Evolutionary conservation across 2,888 invertebrate genomes (phyloP).

Genomic region (Scaptomyza cyrtandrae): DNA sequence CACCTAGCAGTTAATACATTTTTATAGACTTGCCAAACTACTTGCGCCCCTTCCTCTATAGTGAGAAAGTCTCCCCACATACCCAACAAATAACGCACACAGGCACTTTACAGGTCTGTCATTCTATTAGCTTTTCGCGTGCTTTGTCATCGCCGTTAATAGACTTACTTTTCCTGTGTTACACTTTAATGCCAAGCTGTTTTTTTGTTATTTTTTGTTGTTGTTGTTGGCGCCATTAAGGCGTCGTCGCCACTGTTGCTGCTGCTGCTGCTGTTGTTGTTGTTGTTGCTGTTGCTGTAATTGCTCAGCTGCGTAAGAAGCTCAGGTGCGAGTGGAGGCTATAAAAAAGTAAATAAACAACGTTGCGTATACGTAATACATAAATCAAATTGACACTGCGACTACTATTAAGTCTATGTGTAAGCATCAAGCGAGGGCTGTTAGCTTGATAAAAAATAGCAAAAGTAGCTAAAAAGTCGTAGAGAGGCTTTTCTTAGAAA

Average conservation of each 20-base stretch:
- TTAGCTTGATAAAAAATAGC: not conserved
- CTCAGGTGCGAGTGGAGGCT: constrained; percentile 59
- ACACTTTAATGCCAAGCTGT: constrained; percentile 28
- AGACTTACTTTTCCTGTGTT: constrained; percentile 71
- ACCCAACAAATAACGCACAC: not conserved
- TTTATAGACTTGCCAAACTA: constrained; percentile 77
- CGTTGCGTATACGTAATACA: constrained; percentile 64
- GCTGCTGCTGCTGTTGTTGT: constrained; percentile 51
- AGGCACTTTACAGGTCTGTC: constrained; percentile 59
- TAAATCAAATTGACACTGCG: constrained; percentile 48
- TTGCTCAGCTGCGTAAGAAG: constrained; percentile 62
- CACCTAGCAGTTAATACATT: constrained; percentile 74
- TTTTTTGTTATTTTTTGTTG: constrained; percentile 9
- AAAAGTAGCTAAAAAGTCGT: not conserved
- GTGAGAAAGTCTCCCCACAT: not conserved
- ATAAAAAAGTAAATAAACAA: constrained; percentile 58
- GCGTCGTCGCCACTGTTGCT: constrained; percentile 20
- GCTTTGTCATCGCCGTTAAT: constrained; percentile 78
- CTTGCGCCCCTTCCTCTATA: constrained; percentile 36
- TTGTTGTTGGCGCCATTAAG: constrained; percentile 55
- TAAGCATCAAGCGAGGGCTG: constrained; percentile 1
- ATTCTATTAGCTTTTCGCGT: constrained; percentile 81
- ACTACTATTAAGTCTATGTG: constrained; percentile 27
- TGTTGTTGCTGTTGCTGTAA: constrained; percentile 55
- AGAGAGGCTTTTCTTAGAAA: no score